Base-by-base conservation (phyloP, 1,140 invertebrate species). In the Apis laboriosa region DNA sequence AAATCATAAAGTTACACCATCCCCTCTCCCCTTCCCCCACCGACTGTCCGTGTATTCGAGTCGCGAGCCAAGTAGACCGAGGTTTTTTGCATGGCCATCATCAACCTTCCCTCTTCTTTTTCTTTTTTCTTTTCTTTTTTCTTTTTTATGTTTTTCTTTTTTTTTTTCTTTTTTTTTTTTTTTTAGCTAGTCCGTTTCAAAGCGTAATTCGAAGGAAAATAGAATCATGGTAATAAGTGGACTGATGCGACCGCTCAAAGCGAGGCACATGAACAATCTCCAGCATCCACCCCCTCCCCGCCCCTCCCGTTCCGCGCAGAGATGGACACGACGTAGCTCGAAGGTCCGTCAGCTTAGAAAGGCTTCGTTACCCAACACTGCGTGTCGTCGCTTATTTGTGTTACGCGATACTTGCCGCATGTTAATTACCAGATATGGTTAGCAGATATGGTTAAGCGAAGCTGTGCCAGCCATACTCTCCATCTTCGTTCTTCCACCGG, bases 341-440 rank as follows among this genome's bases (percentile, higher is more conserved):
- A 53, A 82, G 76, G 61, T 84, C 82, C 87, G 86, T 84, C 86
- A 79, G 73, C 64, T 51, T 84, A 73, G 81, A 87, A 87, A 87
- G 86, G 85, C 80, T 82, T 80, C 86, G 84, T 87, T 87, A 87
- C 86, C 66, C 75, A 87, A 88, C 86, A 83, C 86, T 85, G 67
- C 83, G 87, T 81, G 87, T 81, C 86, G 86, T 68, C 79, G 87
- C 86, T 82, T 88, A 88, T 87, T 88, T 85, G 86, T 87, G 83
- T 88, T 88, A 85, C 86, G 76, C 34, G 87, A 85, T 85, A 83
- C 83, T 88, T 88, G 77, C 78, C 86, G 83, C 87, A 87, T 88
- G 87, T 85, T 88, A 88, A 88, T 88, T 88, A 87, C 72, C 75
- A 87, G 86, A 88, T 88, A 88, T 82, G 83, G 81, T 89, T 89